These are phyloP conservation scores for Lysandra bellargus DNA, from an alignment of 2,888 invertebrate species.

Conservation along the genomic window DNA sequence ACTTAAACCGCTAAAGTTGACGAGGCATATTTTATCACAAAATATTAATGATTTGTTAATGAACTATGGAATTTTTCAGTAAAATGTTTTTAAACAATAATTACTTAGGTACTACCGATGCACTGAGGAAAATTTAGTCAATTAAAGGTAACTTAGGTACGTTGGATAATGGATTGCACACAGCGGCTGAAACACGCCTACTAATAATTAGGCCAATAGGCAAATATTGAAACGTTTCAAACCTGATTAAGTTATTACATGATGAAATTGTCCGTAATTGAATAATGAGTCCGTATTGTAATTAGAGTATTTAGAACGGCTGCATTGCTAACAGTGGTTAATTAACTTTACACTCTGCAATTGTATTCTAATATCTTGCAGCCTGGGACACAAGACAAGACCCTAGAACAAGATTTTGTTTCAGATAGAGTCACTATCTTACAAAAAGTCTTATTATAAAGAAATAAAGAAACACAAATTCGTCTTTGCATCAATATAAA, in stretches of 20 bases:
- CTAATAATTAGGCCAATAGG: background rate
- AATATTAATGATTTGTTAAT: too few species aligned
- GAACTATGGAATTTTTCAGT: background rate
- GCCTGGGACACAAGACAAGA: background rate
- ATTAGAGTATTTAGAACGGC: background rate
- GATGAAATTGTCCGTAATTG: constrained; percentile 19
- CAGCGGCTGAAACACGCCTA: constrained; percentile 2
- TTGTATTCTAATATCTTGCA: background rate
- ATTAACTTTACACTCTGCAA: background rate
- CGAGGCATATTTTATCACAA: too few species aligned
- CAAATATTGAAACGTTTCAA: constrained; percentile 23
- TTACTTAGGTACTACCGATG: background rate
- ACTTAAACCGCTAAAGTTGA: too few species aligned
- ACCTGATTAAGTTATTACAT: constrained; percentile 24
- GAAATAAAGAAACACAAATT: too few species aligned
- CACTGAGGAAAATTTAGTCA: background rate
- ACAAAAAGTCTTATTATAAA: too few species aligned
- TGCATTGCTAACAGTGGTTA: background rate
- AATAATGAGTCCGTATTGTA: background rate
- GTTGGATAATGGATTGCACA: background rate
- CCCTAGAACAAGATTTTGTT: background rate
- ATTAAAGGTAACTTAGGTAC: background rate
- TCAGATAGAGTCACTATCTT: too few species aligned
- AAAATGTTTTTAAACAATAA: background rate
- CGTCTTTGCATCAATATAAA: too few species aligned